Evolutionary conservation across 2,888 invertebrate genomes (phyloP), one percentile per base, ranked within the genome.

Genomic region (Gordius sp.): DNA sequence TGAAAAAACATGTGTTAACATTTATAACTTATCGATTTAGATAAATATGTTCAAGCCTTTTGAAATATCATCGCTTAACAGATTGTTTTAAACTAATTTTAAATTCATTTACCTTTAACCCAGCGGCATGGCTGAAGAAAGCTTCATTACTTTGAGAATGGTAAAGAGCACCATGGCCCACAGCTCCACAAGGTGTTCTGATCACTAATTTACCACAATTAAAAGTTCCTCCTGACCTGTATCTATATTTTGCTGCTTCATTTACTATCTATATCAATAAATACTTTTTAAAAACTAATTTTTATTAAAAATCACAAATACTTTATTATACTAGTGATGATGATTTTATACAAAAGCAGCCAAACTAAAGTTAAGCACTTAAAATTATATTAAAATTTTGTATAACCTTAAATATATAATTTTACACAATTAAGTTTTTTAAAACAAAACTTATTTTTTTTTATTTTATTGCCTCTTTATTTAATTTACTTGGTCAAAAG

Each of bases 121-220:
- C 89, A 0, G 97, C 84, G 0, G 82, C 80, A 66, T 99, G 97
- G 0, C 89, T 81, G 70, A 97, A 97, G 73, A 82, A 86, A 0
- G 84, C 85, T 73, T 97, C 97, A 0, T 89, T 87, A 68, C 83
- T 84, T 73, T 97, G 97, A 2, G 93, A 93, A 73, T 97, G 97
- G 71, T 99, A 97, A 1, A 91, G 75, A 0, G 79, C 91, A 0
- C 97, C 97, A 71, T 97, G 93, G 0, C 97, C 97, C 1, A 97
- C 93, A 0, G 93, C 93, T n/a, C 85, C 81, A 70, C 84, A 82
- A 0, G 97, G 91, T 1, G 86, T 75, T 41, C 97, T 75, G 39
- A 93, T 75, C 8, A 26, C 25, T 8, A 28, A 18, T 2, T 20
- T 61, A 1, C 93, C 93, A 68, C 87, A 87, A 61, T 82, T 76